Evolutionary conservation across 2,797 vertebrate genomes (phyloP).

Genomic region (Florisuga fusca): DNA sequence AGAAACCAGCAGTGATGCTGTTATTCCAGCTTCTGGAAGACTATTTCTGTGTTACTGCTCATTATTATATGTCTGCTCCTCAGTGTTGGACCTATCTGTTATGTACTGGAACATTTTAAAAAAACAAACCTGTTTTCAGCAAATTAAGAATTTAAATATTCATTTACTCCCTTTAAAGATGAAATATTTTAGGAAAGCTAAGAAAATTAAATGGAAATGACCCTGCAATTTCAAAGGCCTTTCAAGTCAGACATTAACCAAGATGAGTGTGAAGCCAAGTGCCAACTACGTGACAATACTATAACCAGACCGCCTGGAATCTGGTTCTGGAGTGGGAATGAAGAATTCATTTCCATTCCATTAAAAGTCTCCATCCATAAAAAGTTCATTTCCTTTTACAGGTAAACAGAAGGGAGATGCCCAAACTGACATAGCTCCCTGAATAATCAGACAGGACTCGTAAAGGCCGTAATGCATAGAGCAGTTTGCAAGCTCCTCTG

Average conservation of each 20-base stretch:
- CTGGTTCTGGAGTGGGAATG: neutral
- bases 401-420: neutral
- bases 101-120: neutral
- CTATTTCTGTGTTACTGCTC: neutral
- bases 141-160: constrained; percentile 3
- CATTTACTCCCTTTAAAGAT: neutral
- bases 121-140: neutral
- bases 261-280: neutral
- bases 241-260: constrained; percentile 13
- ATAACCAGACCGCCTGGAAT: constrained; percentile 11
- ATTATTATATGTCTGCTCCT: neutral
- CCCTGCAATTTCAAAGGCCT: neutral
- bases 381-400: neutral
- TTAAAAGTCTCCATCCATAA: neutral
- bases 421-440: neutral
- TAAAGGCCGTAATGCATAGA: neutral
- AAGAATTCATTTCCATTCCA: constrained; percentile 13
- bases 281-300: neutral
- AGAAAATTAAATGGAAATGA: neutral
- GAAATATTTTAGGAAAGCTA: neutral
- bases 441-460: neutral
- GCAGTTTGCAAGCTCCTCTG: neutral
- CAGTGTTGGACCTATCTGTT: neutral
- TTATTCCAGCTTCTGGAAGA: neutral
- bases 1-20: neutral